Evolutionary conservation across 2,113 vertebrate species (phyloP).

Genomic region (Cheirogaleus medius): DNA sequence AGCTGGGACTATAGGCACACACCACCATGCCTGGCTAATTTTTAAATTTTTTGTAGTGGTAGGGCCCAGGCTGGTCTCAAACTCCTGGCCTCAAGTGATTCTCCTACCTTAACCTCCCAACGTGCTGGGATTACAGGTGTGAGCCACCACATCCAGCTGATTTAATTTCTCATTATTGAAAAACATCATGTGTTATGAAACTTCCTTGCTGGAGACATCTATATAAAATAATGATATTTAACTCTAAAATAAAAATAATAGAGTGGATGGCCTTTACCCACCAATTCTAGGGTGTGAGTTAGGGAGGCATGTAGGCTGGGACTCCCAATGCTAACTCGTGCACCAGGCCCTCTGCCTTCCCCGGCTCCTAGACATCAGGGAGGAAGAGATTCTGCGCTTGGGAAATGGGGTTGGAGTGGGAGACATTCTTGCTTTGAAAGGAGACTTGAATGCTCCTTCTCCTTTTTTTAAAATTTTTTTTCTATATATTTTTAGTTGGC

Average conservation of each 20-base stretch:
- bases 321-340: background rate
- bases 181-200: background rate
- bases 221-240: background rate
- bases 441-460: background rate
- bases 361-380: background rate
- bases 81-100: no score
- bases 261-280: background rate
- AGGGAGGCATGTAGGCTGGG: background rate
- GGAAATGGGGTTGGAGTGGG: background rate
- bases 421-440: slow-evolving; percentile 1
- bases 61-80: no score
- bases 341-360: background rate
- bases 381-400: background rate
- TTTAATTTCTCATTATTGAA: background rate
- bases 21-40: no score
- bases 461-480: no score
- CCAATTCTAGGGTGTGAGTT: background rate
- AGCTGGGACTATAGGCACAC: no score
- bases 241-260: background rate
- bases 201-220: background rate
- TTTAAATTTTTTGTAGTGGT: no score
- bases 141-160: background rate
- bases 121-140: background rate
- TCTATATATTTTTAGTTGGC: no score
- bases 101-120: no score